phyloP scores from a whole-genome alignment of 2,113 vertebrate genomes.

The Callocephalon fimbriatum region DNA sequence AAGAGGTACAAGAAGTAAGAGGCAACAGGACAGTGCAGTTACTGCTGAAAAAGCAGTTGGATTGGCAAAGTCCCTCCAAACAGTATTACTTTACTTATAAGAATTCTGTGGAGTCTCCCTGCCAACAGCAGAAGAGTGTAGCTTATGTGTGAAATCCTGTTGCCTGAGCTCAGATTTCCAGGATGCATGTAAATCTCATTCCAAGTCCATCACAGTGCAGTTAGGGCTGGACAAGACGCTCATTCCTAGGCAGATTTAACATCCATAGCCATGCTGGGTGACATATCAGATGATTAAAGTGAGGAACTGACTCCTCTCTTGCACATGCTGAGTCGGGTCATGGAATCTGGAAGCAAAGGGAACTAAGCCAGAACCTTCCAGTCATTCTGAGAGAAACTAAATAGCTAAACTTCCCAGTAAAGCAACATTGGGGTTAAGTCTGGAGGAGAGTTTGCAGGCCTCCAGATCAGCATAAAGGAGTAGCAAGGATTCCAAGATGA shows the following conservation, averaged over 20 bases:
- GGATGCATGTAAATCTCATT: slow-evolving; percentile 21
- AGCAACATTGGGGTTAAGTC: neutral
- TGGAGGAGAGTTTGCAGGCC: neutral
- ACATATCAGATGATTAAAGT: neutral
- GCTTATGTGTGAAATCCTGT: slow-evolving; percentile 46
- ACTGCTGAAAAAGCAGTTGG: neutral
- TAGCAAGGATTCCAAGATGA: neutral
- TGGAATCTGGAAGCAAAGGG: neutral
- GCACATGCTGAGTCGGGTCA: neutral
- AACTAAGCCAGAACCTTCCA: neutral
- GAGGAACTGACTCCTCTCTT: neutral
- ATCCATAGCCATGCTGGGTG: neutral
- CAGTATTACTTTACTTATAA: slow-evolving; percentile 11
- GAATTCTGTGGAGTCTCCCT: neutral
- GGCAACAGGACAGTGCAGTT: neutral
- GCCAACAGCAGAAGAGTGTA: slow-evolving; percentile 8
- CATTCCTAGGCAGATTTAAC: slow-evolving; percentile 10
- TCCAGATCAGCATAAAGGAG: neutral
- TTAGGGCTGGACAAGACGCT: neutral
- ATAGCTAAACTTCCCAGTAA: neutral
- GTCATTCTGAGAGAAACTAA: neutral
- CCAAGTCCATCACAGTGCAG: neutral
- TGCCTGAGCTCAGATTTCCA: slow-evolving; percentile 30
- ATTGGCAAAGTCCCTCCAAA: neutral
- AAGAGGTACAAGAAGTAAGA: neutral